These are phyloP conservation scores for Tenualosa ilisha DNA, from an alignment of 2,797 vertebrate species.

Conservation along the genomic window DNA sequence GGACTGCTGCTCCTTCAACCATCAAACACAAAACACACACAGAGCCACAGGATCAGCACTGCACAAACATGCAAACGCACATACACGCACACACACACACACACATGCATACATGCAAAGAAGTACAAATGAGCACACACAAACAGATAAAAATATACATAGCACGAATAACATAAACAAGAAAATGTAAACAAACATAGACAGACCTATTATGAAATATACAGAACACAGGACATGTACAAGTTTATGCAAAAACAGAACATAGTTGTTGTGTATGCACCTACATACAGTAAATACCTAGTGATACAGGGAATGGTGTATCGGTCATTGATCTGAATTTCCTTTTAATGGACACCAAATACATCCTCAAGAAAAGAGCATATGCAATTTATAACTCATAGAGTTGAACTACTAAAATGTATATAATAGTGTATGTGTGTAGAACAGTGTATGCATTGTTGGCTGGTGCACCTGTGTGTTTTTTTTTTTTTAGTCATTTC, in stretches of 20 bases:
- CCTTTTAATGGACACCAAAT: neutral
- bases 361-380: neutral
- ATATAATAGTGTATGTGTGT: neutral
- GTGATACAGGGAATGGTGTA: neutral
- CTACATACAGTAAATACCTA: neutral
- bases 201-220: neutral
- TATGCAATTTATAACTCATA: neutral
- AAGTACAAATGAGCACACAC: constrained; percentile 63
- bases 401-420: neutral
- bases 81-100: constrained; percentile 26
- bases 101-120: constrained; percentile 41
- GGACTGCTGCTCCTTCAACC: constrained; percentile 78
- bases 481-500: neutral
- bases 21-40: constrained; percentile 62
- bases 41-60: constrained; percentile 43
- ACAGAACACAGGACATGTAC: neutral
- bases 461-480: neutral
- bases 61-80: constrained; percentile 50
- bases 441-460: neutral
- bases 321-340: neutral
- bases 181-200: neutral
- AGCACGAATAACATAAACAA: neutral
- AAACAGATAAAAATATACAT: constrained; percentile 54
- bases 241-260: neutral
- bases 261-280: neutral